Percentiles rank a stretch among this genome's conserved stretches.
Conservation (phyloP, 1,140 invertebrate species). For the Pectinophora gossypiella region DNA sequence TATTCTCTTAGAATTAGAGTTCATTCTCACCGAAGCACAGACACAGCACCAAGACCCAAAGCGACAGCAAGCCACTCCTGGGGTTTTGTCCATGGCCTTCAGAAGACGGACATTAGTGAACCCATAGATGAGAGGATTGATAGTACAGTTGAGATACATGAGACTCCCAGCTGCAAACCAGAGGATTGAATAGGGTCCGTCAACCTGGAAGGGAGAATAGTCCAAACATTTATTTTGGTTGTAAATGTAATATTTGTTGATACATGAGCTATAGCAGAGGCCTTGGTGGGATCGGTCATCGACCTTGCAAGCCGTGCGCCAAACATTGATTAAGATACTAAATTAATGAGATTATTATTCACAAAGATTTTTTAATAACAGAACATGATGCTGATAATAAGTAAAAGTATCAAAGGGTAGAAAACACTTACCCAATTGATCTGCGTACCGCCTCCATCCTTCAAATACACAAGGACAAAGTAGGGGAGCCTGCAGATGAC, state of each 20-base stretch:
- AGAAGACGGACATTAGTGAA: slow-evolving; percentile 82
- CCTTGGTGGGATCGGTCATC: no score
- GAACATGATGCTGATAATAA: no score
- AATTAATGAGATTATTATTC: no score
- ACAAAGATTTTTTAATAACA: no score
- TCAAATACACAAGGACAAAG: slow-evolving; percentile 79
- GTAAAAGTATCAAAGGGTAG: no score
- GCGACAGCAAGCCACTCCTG: slow-evolving; percentile 57
- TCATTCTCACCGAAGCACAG: slow-evolving; percentile 35
- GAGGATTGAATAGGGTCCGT: slow-evolving; percentile 73
- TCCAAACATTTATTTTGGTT: no score
- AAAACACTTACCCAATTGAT: slow-evolving; percentile 69
- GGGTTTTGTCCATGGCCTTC: slow-evolving; percentile 76
- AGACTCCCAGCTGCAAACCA: slow-evolving; percentile 82
- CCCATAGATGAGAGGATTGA: slow-evolving; percentile 86
- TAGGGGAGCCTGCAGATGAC: slow-evolving; percentile 82
- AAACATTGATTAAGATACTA: no score
- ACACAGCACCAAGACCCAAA: slow-evolving; percentile 60
- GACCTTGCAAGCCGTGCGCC: no score
- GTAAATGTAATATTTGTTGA: no score
- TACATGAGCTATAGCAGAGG: no score
- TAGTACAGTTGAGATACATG: slow-evolving; percentile 81
- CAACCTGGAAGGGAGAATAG: slow-evolving; percentile 46
- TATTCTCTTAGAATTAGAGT: slow-evolving; percentile 29
- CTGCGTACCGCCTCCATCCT: slow-evolving; percentile 71